Evolutionary conservation across 2,113 vertebrate species (phyloP).

Genomic region (Mellivora capensis): DNA sequence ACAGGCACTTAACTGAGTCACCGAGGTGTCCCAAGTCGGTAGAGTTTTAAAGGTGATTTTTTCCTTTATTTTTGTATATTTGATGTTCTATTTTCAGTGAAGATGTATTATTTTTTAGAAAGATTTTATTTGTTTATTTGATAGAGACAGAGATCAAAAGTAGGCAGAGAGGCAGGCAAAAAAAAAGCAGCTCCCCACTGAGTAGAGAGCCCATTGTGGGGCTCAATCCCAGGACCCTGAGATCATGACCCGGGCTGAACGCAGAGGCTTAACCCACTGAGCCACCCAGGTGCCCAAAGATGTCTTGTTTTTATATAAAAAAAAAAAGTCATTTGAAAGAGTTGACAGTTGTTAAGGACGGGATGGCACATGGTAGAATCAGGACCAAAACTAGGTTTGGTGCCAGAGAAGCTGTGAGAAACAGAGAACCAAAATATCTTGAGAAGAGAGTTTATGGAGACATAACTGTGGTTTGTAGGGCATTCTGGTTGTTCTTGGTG

Average conservation of each 20-base stretch:
- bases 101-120: not conserved
- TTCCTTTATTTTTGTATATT: not conserved
- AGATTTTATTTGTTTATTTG: no score
- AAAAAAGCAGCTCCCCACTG: no score
- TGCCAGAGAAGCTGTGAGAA: not conserved
- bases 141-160: no score
- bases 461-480: fast-evolving
- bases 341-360: not conserved
- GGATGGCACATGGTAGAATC: not conserved
- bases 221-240: no score
- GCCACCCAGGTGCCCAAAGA: no score
- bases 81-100: not conserved
- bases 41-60: not conserved
- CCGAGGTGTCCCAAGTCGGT: not conserved
- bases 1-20: not conserved
- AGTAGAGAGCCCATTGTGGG: no score
- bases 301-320: not conserved
- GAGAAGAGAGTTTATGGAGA: not conserved
- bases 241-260: no score
- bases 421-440: not conserved
- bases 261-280: no score
- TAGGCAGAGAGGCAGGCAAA: no score
- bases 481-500: not conserved
- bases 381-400: not conserved
- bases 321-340: not conserved